Evolutionary conservation across 2,888 invertebrate genomes (phyloP), one percentile per base, ranked within the genome.

Genomic region (Thereva unica): DNA sequence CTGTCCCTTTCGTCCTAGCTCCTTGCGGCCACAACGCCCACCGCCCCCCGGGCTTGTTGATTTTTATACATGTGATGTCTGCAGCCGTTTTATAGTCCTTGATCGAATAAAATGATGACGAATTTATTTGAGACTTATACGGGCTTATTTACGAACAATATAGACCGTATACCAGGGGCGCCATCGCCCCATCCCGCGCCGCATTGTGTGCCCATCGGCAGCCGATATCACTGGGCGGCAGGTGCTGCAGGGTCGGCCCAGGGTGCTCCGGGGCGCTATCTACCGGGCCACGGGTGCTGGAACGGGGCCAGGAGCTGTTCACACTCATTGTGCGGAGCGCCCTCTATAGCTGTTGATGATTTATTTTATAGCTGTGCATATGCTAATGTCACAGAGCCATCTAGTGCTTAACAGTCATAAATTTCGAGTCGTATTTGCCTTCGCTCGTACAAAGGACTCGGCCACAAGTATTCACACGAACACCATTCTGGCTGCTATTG

Each of bases 401-500:
- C 68, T 68, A 68, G 68, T 68, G 68, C 63, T 68, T 68, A 68
- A 66, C 65, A 66, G 63, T 55, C 68, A 68, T 68, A 68, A 68
- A 68, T 68, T 68, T 65, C 65, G 8, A 49, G 53, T 57, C 59
- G 59, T 65, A 68, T 68, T 65, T 65, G 59, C 59, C 47, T n/a
- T 53, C 37, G 38, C 44, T 44, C 44, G 42, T 44, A 44, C 42
- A 50, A 44, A 42, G 35, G 59, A 9, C 45, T 45, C 52, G 47
- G 64, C 53, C 57, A 64, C 59, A 65, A 67, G 59, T 38, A 64
- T 64, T 57, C 34, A 37, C 12, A 57, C 56, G 52, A 50, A 64
- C 64, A 42, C 64, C 55, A 64, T 56, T 49, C 42, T 9, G 35
- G 35, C 41, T 47, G 12, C 44, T 52, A 57, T 55, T 64, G 57